Base-by-base conservation (phyloP, 2,113 vertebrate genomes). In the Halcyon senegalensis region DNA sequence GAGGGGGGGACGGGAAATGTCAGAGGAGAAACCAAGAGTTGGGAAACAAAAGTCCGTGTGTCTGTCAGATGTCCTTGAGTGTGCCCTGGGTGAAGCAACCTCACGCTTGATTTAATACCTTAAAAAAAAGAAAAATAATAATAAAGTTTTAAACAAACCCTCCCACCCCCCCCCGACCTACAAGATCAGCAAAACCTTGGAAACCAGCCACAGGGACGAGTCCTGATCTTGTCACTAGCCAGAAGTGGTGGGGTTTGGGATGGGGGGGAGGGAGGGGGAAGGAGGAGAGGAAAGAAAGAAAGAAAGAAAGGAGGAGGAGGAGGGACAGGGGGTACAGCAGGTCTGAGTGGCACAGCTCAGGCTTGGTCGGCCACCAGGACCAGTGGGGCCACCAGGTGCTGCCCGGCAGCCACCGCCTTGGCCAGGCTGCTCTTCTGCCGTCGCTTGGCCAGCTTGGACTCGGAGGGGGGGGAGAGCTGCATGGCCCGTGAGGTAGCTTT, bases 381-480 rank as follows among this genome's bases (percentile, higher is more conserved):
- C 53, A 99, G 98, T 0, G 99, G 99, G 46, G 98, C 98, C 89
- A 99, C 92, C 89, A 98, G 98, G 94, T 98, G 98, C 83, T 98
- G 98, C 11, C 98, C 98, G 2, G 98, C 97, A 1, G 98, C 98
- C 68, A 97, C 98, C 2, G 97, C 97, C 63, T 98, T 98, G 4
- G 98, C 98, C 95, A 98, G 97, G 98, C 98, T 99, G 95, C 95
- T 97, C 84, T 98, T 98, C 98, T 99, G 99, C 89, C 99, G 98
- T 86, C 99, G 98, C 96, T 98, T 98, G 79, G 99, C 99, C 98
- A 99, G 98, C 97, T 99, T 98, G 60, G 99, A 99, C 90, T 99
- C 98, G 9, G 99, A 99, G 58, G 99, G 99, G 6, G 99, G 99
- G 18, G 99, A 99, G 93, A 99, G 99, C 78, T 97, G 99, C 98